phyloP scores from a whole-genome alignment of 92 coral and sea anemone genomes.

The Ricordea florida region DNA sequence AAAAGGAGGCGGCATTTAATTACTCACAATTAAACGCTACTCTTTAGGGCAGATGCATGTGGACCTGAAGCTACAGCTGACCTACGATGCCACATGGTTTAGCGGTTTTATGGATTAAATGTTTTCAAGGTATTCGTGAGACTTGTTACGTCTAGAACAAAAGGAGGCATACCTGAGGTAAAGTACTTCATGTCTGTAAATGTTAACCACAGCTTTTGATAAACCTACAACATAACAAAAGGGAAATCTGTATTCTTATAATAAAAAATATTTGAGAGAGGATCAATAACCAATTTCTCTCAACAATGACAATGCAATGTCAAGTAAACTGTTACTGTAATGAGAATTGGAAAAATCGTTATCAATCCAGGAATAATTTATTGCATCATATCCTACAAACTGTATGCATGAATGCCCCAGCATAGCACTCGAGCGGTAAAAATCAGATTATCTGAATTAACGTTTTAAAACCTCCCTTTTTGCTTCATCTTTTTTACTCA shows the following conservation, averaged over 20 bases:
- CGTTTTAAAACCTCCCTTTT: no score
- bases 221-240: constrained; percentile 53
- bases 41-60: no score
- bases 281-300: background rate
- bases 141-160: background rate
- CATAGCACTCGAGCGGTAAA: no score
- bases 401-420: no score
- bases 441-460: no score
- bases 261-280: background rate
- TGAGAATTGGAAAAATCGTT: no score
- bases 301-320: background rate
- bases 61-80: no score
- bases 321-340: background rate
- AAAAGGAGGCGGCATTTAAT: background rate
- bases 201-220: constrained; percentile 88
- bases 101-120: no score
- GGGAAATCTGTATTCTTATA: background rate
- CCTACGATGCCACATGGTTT: no score
- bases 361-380: no score
- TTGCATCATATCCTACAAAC: no score
- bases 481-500: no score
- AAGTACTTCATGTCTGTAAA: constrained; percentile 88
- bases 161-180: constrained; percentile 67
- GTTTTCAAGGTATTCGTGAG: background rate
- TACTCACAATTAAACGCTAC: background rate